Base-by-base conservation (phyloP, 2,113 vertebrate species). In the Phylloscopus trochiloides region DNA sequence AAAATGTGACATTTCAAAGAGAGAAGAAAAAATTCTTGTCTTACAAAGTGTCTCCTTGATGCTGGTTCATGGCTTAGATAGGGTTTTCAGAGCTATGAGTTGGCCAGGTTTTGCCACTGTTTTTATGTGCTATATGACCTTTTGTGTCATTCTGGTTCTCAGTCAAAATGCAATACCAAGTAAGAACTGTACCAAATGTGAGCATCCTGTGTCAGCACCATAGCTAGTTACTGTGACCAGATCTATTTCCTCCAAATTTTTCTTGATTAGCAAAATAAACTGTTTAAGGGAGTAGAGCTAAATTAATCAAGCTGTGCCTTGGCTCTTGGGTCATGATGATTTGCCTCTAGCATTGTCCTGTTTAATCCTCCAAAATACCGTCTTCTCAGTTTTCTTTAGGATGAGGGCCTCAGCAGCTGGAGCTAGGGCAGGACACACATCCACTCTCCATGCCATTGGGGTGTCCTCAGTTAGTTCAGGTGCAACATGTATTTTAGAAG, bases 181-280 rank as follows among this genome's bases (percentile, higher is more conserved):
- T 38, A n/a, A 45, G 51, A 72, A 42, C 6, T n/a, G 54, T 45
- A n/a, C 54, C 38, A 50, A n/a, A 10, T 3, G 29, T 25, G 38
- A 55, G 19, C 50, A 45, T 42, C 54, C 50, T 92, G 19, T 47
- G 17, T 59, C 52, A 67, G 71, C 82, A 34, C 45, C 71, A 20
- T 7, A 80, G 57, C 70, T n/a, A 38, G 45, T 42, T 72, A 76
- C 54, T 15, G 42, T 32, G 42, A 70, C 50, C 29, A 42, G 67
- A 34, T 42, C 58, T 58, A 20, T 32, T 93, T 80, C 86, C 72
- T 88, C 67, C 7, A 19, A 76, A 13, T 14, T 32, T 73, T 68
- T 65, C 58, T 86, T 65, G 63, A 74, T 88, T 54, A 52, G 75
- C 78, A 93, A 79, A 88, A 73, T 28, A 19, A 68, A 26, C 47